phyloP scores from a whole-genome alignment of 2,888 invertebrate genomes.

The Lasioglossum villosulum region DNA sequence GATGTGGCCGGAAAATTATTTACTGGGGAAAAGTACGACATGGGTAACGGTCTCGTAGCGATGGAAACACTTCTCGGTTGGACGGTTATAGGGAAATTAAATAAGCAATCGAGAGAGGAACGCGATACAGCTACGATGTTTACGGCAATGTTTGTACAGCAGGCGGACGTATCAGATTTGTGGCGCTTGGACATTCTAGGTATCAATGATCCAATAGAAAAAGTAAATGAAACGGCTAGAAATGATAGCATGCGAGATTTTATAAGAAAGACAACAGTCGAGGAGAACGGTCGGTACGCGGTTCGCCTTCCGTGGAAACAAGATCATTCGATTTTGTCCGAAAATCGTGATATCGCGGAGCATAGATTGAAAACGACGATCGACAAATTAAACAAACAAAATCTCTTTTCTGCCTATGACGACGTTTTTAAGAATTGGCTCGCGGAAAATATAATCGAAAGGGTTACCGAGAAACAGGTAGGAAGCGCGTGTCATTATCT shows the following conservation, averaged over 20 bases:
- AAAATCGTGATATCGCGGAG: constrained; percentile 68
- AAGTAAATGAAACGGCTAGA: constrained; percentile 36
- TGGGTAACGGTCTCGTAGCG: not conserved
- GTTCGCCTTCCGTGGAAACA: constrained; percentile 76
- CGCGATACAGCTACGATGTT: constrained; percentile 24
- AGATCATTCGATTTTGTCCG: constrained; percentile 69
- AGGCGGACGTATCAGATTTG: constrained; percentile 62
- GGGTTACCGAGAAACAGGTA: constrained; percentile 55
- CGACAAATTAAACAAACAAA: constrained; percentile 62
- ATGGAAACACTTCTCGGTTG: constrained; percentile 9
- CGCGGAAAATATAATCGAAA: constrained; percentile 70
- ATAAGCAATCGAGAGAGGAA: too few relatives aligned
- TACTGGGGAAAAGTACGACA: not conserved
- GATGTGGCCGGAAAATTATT: constrained; percentile 1
- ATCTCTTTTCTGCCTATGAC: constrained; percentile 66
- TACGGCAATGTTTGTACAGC: constrained; percentile 46
- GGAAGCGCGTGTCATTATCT: constrained; percentile 44
- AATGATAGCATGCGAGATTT: constrained; percentile 54
- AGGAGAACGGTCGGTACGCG: constrained; percentile 71
- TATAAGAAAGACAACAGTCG: constrained; percentile 70
- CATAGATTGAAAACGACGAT: constrained; percentile 67
- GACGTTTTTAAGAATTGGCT: constrained; percentile 61
- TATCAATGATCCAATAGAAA: constrained; percentile 70
- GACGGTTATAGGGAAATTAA: constrained; percentile 56
- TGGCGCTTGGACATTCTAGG: constrained; percentile 75